Evolutionary conservation across 2,113 vertebrate genomes (phyloP), one percentile per base, ranked within the genome.

Genomic region (Leptodactylus fuscus): DNA sequence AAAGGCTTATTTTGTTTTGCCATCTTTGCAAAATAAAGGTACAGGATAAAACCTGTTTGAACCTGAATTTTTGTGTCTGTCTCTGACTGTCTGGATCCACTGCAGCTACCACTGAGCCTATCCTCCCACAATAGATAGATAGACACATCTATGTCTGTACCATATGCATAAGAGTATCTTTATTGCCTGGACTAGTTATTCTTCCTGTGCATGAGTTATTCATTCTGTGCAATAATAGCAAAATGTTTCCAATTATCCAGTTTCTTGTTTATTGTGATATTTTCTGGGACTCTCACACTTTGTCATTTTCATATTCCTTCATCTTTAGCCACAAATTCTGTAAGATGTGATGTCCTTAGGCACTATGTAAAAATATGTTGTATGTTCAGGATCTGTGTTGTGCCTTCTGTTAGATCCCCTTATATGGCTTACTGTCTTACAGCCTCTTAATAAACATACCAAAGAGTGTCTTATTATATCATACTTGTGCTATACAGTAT

Each of bases 191-290:
- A 27, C 46, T 22, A 44, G 69, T 71, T 41, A 71, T 16, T 20
- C 69, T 44, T n/a, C 20, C 22, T 71, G 20, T 12, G 41, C 34
- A n/a, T 24, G 10, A 41, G 69, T 44, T 71, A n/a, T 51, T 34
- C 15, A 32, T 77, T 53, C 2, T 34, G 8, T 53, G 15, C 7
- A 53, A 49, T 18, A 48, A 27, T 32, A 51, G 70, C 24, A 38
- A 53, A 71, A 22, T 82, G 65, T 69, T 53, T 71, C 70, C 46
- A 82, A 82, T 82, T 53, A 73, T 53, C 53, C 65, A 36, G 3
- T 9, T 34, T 80, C 22, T 62, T 67, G 24, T 48, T 81, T 48
- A 22, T 48, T 48, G 22, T 69, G 78, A 67, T 69, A 71, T 53
- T 51, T 73, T 46, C 81, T 71, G 65, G 46, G 48, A 53, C 24